Conservation (phyloP, 2,113 vertebrate genomes). For the Dolichotis patagonum region DNA sequence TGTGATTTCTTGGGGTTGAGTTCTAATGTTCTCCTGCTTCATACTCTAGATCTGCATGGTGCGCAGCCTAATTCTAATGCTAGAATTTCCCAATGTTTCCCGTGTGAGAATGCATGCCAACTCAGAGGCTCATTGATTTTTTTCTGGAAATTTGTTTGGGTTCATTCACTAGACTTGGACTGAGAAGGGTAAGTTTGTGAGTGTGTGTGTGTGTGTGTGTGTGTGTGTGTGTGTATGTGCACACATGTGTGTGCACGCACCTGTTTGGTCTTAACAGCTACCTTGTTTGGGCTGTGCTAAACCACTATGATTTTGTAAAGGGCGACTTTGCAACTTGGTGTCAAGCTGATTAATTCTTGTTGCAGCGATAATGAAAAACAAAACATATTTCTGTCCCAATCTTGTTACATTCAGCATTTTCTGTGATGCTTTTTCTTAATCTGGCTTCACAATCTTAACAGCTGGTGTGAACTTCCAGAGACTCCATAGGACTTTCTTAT, state of each 20-base stretch:
- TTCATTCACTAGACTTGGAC: not conserved
- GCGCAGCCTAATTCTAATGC: not conserved
- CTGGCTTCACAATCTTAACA: slow-evolving; percentile 43
- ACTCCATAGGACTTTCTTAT: not conserved
- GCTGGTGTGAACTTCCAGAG: slow-evolving; percentile 8
- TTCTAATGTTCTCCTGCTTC: not conserved
- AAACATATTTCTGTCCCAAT: not conserved
- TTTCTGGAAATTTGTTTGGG: not conserved
- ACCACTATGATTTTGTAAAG: not conserved
- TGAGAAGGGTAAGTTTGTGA: not conserved
- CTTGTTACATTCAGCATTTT: not conserved
- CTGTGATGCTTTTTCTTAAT: slow-evolving; percentile 39
- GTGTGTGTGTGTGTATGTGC: not conserved
- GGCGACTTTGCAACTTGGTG: not conserved
- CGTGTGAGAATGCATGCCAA: not conserved
- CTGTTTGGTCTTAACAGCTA: not conserved
- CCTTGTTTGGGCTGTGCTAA: not conserved
- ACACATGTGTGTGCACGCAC: fast-evolving
- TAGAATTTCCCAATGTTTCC: not conserved
- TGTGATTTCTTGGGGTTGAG: fast-evolving
- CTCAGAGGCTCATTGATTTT: not conserved
- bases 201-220: fast-evolving
- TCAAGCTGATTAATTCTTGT: slow-evolving; percentile 49
- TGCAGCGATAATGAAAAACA: slow-evolving; percentile 28
- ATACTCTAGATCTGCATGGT: not conserved